These are phyloP conservation scores for Timema cristinae DNA, from an alignment of 2,888 invertebrate genomes.

Conservation along the genomic window DNA sequence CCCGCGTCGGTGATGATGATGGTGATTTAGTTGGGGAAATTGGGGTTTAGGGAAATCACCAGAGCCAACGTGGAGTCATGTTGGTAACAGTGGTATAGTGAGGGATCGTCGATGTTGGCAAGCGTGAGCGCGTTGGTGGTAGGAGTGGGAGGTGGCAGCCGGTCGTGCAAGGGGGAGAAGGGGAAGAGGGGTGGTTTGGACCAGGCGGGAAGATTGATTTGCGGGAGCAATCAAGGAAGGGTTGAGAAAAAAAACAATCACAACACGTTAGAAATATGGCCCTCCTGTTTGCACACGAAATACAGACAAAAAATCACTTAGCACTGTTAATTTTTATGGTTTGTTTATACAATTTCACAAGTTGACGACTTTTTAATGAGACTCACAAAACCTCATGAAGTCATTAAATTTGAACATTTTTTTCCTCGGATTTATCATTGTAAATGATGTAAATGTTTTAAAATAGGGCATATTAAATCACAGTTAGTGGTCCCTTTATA, in stretches of 20 bases:
- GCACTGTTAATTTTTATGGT: background rate
- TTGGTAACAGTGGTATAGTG: constrained; percentile 12
- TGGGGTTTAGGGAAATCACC: too few relatives aligned
- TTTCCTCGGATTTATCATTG: too few relatives aligned
- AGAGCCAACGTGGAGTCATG: background rate
- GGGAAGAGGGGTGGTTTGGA: background rate
- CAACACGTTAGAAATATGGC: constrained; percentile 5
- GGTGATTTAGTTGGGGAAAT: constrained; percentile 17
- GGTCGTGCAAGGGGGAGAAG: background rate
- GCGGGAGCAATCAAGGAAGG: background rate
- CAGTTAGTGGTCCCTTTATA: too few relatives aligned
- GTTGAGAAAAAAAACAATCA: constrained; percentile 1
- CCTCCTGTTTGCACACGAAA: background rate
- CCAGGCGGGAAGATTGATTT: too few relatives aligned
- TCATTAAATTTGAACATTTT: too few relatives aligned
- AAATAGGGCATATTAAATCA: too few relatives aligned
- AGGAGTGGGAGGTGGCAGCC: constrained; percentile 1
- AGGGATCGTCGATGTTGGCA: background rate
- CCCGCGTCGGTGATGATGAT: constrained; percentile 27
- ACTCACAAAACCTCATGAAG: too few relatives aligned
- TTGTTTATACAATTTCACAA: too few relatives aligned
- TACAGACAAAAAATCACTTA: background rate
- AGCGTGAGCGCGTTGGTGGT: constrained; percentile 18
- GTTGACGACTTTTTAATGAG: too few relatives aligned
- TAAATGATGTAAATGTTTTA: too few relatives aligned